Base-by-base conservation (phyloP, 2,113 vertebrate genomes). In the Oceanites oceanicus region DNA sequence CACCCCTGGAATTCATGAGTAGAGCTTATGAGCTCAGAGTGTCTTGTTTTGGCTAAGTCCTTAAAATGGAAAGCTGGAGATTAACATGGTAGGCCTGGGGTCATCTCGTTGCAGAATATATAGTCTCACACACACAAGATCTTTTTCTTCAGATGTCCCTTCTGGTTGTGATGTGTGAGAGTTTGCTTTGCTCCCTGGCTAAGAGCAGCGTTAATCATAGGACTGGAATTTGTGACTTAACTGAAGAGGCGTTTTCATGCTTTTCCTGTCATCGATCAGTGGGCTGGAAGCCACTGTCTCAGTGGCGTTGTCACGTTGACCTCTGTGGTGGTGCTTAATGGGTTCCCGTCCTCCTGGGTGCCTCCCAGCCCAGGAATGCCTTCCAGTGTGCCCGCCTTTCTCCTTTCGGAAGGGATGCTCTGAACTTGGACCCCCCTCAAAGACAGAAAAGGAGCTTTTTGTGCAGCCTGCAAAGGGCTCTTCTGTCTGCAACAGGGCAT, bases 181-280 rank as follows among this genome's bases (percentile, higher is more conserved):
- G 84, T 87, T 93, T 95, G 88, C 91, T 79, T 92, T 96, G 81
- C 86, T 92, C 71, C 87, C 88, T 97, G 96, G 91, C 93, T 94
- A 79, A 67, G 62, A 97, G 83, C 91, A 84, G 58, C 9, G 26
- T 95, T 97, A 93, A 96, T 97, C 92, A 97, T 91, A 67, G 88
- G 92, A 87, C 94, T 96, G 97, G 96, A 97, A 97, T 96, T 93
- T 83, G 90, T 97, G 97, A 97, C 96, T 96, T 97, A 94, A 97
- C 81, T 30, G 8, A 91, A 94, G 90, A 97, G 92, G 92, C 94
- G 88, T 97, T 97, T 97, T 96, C 96, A 97, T 96, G 88, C 94
- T 97, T 97, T 97, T 97, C 95, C 95, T 95, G 96, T 91, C 92
- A 90, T 93, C 7, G 77, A 95, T 96, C 96, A 94, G 86, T 9